Base-by-base conservation (phyloP, 2,113 vertebrate species). In the Lota lota region DNA sequence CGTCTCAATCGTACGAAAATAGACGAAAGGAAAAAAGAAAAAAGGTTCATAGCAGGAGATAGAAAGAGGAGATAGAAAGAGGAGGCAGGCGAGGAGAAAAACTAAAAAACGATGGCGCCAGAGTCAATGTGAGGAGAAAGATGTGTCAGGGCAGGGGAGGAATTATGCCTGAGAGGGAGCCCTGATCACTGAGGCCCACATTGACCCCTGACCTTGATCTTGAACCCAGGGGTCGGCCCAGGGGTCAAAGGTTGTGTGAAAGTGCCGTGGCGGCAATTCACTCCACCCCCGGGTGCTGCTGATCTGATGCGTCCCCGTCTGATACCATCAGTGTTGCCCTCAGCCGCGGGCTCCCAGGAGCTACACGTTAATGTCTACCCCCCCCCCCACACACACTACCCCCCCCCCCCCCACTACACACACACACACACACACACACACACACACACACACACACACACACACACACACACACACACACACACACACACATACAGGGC, bases 221-320 rank as follows among this genome's bases (percentile, higher is more conserved):
- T 91, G 89, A 90, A 86, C 87, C 83, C 22, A 11, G 82, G 86
- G 79, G 77, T 83, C 80, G 79, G 67, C 74, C 70, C 47, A 16
- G 69, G 71, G 90, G 88, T 90, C 82, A 89, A 79, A 90, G 91
- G 91, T 89, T 90, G 90, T 91, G 91, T 91, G 91, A 91, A 92
- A 86, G 82, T 88, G 85, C 83, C 83, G 80, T 73, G 14, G 79
- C 77, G 67, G 81, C 84, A 73, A 84, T 91, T 91, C 87, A 87
- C 89, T 90, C 66, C 89, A 79, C 79, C 82, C 76, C 78, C 78
- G 85, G 88, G 76, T 80, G 86, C 87, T 85, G 86, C 87, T 88
- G 77, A 88, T 86, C 82, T 84, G 87, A 87, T 87, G 73, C 85
- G 83, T 87, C 85, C 84, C 81, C 86, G 87, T 85, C 83, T 90